These are phyloP conservation scores for Engraulis encrasicolus DNA, from an alignment of 2,113 vertebrate genomes.

Conservation along the genomic window DNA sequence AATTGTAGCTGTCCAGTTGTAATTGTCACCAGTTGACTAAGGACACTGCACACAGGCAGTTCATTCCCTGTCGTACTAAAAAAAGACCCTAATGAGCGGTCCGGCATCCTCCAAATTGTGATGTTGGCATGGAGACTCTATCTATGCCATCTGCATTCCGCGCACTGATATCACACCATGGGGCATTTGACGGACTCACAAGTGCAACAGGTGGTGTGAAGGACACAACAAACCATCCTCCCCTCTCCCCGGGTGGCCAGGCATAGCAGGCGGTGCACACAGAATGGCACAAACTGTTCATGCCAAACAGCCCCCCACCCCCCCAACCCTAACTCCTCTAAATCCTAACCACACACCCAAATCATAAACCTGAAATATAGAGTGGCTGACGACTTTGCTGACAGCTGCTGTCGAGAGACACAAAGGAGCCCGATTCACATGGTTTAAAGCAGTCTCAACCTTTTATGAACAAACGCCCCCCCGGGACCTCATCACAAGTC, in stretches of 20 bases:
- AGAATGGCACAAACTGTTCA: slow-evolving; percentile 35
- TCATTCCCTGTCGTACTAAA: not conserved
- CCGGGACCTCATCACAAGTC: no score
- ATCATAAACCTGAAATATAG: slow-evolving; percentile 7
- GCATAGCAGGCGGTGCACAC: no score
- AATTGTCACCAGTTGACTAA: not conserved
- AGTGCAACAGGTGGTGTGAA: slow-evolving; percentile 42
- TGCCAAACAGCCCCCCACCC: not conserved
- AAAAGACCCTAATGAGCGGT: not conserved
- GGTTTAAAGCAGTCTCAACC: no score
- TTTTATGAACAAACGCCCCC: no score
- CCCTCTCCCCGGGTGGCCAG: no score
- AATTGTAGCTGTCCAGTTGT: not conserved
- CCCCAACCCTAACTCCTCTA: not conserved
- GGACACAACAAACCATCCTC: slow-evolving; percentile 15
- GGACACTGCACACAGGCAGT: not conserved
- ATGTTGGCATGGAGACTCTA: not conserved
- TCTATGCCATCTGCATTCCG: not conserved
- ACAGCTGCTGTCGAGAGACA: slow-evolving; percentile 26
- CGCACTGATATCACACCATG: not conserved
- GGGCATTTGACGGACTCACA: not conserved
- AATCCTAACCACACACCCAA: not conserved
- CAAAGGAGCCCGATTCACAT: not conserved
- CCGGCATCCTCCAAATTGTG: not conserved
- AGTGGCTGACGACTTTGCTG: slow-evolving; percentile 2